These are phyloP conservation scores for Coreoperca whiteheadi DNA, from an alignment of 2,113 vertebrate genomes.

Conservation along the genomic window DNA sequence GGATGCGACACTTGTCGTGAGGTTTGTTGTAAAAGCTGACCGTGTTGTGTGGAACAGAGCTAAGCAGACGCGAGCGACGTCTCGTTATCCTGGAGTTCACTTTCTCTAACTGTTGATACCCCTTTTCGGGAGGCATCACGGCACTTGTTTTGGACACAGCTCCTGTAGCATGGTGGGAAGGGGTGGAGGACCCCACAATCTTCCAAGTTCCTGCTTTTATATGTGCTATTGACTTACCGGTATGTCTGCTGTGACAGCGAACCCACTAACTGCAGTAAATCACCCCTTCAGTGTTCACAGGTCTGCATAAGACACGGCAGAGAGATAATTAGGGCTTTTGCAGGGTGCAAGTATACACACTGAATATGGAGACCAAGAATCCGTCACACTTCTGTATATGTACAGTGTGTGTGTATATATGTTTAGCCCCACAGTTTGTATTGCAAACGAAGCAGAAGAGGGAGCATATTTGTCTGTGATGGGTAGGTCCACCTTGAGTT, in stretches of 20 bases:
- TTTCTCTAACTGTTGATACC: slow-evolving; percentile 20
- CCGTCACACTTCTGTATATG: neutral
- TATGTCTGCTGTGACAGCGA: slow-evolving; percentile 46
- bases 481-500: slow-evolving; percentile 1
- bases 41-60: neutral
- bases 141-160: slow-evolving; percentile 58
- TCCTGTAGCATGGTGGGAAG: slow-evolving; percentile 28
- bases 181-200: neutral
- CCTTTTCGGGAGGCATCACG: slow-evolving; percentile 38
- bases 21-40: neutral
- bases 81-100: neutral
- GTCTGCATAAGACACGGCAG: slow-evolving; percentile 8
- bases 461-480: slow-evolving; percentile 35
- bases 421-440: slow-evolving; percentile 32
- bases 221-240: slow-evolving; percentile 19
- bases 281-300: slow-evolving; percentile 11
- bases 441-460: slow-evolving; percentile 44
- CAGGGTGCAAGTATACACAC: slow-evolving; percentile 2
- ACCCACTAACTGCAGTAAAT: slow-evolving; percentile 51
- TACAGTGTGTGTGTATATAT: neutral
- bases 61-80: neutral
- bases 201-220: slow-evolving; percentile 24
- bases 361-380: slow-evolving; percentile 13
- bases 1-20: neutral
- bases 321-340: slow-evolving; percentile 10